These are phyloP conservation scores for Melopsittacus undulatus DNA, from an alignment of 2,797 vertebrate genomes.

Conservation along the genomic window DNA sequence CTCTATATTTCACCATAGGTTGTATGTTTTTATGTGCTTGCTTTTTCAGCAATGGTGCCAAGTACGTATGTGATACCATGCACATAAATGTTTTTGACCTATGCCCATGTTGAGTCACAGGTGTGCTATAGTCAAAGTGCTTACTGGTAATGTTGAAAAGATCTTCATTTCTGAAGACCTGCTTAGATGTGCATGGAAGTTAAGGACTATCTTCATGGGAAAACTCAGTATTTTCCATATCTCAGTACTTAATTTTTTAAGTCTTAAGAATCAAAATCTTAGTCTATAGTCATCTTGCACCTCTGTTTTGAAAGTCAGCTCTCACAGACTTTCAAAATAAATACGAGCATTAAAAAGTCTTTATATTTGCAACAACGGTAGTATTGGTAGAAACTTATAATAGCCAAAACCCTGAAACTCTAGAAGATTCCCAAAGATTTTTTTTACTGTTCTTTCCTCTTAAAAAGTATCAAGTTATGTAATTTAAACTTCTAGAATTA, in stretches of 20 bases:
- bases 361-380: neutral
- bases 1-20: neutral
- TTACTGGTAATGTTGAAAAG: neutral
- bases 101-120: rapidly evolving
- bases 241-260: neutral
- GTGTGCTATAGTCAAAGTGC: neutral
- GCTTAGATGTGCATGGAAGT: neutral
- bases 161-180: neutral
- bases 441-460: neutral
- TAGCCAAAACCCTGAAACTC: neutral
- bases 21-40: neutral
- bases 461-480: constrained; percentile 17
- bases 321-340: neutral
- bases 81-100: neutral
- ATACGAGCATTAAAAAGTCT: neutral
- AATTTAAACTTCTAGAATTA: neutral
- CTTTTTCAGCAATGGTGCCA: neutral
- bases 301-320: neutral
- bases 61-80: rapidly evolving
- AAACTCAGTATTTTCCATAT: neutral
- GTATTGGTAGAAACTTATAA: neutral
- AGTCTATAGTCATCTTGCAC: neutral
- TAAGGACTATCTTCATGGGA: neutral
- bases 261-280: neutral
- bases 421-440: neutral